Percentiles rank a stretch among this genome's conserved stretches.
Evolutionary conservation across 2,888 invertebrate species (phyloP).

Genomic region (Mycalesis mineus): DNA sequence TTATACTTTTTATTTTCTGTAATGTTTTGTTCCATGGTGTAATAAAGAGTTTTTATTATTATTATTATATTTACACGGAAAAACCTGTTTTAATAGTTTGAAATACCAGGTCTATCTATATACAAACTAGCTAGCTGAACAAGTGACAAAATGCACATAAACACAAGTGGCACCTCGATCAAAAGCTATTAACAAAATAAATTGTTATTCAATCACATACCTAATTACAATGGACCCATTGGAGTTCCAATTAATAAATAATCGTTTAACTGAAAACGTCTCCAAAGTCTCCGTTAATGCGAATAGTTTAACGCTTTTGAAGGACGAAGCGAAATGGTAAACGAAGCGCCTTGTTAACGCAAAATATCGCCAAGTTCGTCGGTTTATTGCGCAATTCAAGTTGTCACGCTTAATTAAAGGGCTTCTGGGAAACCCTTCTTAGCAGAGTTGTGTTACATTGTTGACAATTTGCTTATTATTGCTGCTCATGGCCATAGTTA

Average conservation of each 20-base stretch:
- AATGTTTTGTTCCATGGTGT: too few relatives aligned
- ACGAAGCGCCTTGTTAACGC: slow-evolving; percentile 12
- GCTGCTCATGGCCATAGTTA: not conserved
- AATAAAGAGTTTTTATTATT: too few relatives aligned
- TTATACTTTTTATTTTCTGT: too few relatives aligned
- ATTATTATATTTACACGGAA: too few relatives aligned
- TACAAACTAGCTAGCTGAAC: too few relatives aligned
- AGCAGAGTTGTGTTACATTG: not conserved
- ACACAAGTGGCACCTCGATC: too few relatives aligned
- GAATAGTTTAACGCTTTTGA: not conserved
- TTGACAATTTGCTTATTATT: not conserved
- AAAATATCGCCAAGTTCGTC: slow-evolving; percentile 10
- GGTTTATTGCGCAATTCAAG: slow-evolving; percentile 7
- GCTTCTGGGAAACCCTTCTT: not conserved
- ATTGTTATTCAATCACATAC: too few relatives aligned
- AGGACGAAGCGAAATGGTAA: not conserved
- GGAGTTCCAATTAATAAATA: not conserved
- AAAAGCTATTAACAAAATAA: too few relatives aligned
- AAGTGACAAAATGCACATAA: too few relatives aligned
- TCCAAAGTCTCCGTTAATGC: not conserved
- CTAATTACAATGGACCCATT: not conserved
- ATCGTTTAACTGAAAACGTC: not conserved
- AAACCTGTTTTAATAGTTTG: too few relatives aligned
- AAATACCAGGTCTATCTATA: too few relatives aligned
- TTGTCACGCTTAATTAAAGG: not conserved